Evolutionary conservation across 2,888 invertebrate species (phyloP).

Genomic region (Sicus ferrugineus): DNA sequence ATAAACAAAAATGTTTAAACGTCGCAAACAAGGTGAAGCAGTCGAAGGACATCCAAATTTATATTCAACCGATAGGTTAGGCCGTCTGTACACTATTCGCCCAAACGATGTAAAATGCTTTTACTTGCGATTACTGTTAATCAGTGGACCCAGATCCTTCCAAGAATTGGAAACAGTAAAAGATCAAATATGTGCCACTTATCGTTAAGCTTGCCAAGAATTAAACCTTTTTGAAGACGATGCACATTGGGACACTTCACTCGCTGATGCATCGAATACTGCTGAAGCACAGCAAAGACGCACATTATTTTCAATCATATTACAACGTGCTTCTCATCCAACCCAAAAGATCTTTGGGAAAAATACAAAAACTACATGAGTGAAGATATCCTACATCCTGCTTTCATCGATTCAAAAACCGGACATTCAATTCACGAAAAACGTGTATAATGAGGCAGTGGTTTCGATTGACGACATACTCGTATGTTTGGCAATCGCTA

Average conservation of each 20-base stretch:
- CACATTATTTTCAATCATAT: too few species aligned
- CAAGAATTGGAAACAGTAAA: too few species aligned
- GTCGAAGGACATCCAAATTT: conserved; percentile 44
- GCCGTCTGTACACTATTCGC: conserved; percentile 26
- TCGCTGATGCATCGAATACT: conserved; percentile 36
- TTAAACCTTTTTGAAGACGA: conserved; percentile 51
- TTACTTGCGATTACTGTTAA: conserved; percentile 24
- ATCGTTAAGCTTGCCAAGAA: conserved; percentile 32
- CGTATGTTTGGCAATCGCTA: too few species aligned
- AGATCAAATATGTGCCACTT: too few species aligned
- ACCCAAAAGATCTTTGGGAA: too few species aligned
- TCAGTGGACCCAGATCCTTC: too few species aligned
- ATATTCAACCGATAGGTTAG: conserved; percentile 14
- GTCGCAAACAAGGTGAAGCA: conserved; percentile 50
- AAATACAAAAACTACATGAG: too few species aligned
- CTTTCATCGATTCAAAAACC: not conserved
- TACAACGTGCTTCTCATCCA: too few species aligned
- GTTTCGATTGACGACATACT: too few species aligned
- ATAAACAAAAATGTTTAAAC: conserved; percentile 50
- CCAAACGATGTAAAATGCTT: too few species aligned
- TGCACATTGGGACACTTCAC: conserved; percentile 38
- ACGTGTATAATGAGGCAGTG: too few species aligned
- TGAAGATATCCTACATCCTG: not conserved
- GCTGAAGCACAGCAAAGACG: conserved; percentile 32
- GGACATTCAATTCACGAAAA: not conserved